Conservation (phyloP, 1,140 invertebrate species). For the Rhopalosiphum padi region DNA sequence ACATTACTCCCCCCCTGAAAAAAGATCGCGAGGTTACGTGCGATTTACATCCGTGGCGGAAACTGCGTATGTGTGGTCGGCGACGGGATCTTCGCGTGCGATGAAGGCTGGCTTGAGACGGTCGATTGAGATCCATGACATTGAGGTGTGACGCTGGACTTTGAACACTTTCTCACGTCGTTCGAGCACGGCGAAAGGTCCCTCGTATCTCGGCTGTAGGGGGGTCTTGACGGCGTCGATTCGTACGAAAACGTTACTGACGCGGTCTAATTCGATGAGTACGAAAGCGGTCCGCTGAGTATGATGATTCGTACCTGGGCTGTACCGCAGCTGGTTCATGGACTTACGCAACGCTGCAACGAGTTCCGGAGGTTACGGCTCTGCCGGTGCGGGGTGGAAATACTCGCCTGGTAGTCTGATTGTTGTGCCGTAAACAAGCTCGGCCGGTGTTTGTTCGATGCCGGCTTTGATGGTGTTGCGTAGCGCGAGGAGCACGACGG, state of each 20-base stretch:
- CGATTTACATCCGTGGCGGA: neutral
- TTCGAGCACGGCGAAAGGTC: neutral
- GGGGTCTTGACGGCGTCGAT: neutral
- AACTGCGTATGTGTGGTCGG: neutral
- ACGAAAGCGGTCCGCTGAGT: neutral
- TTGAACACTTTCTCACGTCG: neutral
- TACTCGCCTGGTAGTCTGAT: neutral
- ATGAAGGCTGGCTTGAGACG: neutral
- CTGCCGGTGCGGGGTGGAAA: neutral
- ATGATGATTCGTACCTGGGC: neutral
- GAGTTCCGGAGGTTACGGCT: neutral
- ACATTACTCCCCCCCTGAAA: neutral
- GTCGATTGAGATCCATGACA: neutral
- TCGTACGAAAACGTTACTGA: slow-evolving; percentile 8
- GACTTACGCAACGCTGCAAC: neutral
- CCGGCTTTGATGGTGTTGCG: slow-evolving; percentile 54
- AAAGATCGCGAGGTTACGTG: neutral
- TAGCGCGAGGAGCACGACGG: slow-evolving; percentile 61
- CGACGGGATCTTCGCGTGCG: neutral
- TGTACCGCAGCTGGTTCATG: neutral
- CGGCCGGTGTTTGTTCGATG: slow-evolving; percentile 60
- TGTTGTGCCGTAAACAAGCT: slow-evolving; percentile 40
- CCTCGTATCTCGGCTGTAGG: neutral
- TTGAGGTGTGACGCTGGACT: neutral
- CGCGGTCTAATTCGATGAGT: neutral